phyloP scores from a whole-genome alignment of 64 coral and sea anemone species.

The Trachythela sp. region DNA sequence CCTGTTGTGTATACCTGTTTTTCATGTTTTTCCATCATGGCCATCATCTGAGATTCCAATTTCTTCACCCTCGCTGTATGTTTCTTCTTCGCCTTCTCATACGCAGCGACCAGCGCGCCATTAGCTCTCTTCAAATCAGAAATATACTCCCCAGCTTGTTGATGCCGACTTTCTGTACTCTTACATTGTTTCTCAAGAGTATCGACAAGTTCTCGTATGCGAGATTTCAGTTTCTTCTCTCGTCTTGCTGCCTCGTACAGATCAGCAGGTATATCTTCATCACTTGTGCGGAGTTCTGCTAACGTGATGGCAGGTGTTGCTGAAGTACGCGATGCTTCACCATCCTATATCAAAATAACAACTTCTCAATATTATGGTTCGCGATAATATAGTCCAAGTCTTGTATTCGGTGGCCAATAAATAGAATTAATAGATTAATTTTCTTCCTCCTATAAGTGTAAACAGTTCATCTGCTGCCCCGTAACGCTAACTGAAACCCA shows the following conservation, averaged over 20 bases:
- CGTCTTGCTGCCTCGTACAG: neutral
- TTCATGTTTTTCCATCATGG: conserved; percentile 90
- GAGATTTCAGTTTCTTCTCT: conserved; percentile 7
- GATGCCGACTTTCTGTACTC: conserved; percentile 79
- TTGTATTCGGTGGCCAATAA: no score
- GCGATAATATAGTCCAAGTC: no score
- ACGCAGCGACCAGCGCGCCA: conserved; percentile 88
- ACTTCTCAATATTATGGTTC: neutral
- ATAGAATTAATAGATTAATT: no score
- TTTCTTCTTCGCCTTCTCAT: conserved; percentile 96
- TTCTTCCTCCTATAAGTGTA: no score
- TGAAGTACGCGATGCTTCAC: neutral
- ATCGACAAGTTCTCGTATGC: neutral
- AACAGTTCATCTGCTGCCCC: no score
- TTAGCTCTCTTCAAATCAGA: conserved; percentile 87
- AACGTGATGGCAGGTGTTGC: neutral
- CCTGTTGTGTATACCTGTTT: conserved; percentile 70
- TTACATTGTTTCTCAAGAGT: neutral
- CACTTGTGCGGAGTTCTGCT: conserved; percentile 1
- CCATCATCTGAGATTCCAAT: conserved; percentile 91
- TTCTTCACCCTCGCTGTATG: conserved; percentile 76
- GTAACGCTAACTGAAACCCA: no score
- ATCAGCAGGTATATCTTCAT: conserved; percentile 13
- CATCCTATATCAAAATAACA: conserved; percentile 18
- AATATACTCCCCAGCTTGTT: conserved; percentile 94